Evolutionary conservation across 2,888 invertebrate genomes (phyloP).

Genomic region (Nowickia ferox): DNA sequence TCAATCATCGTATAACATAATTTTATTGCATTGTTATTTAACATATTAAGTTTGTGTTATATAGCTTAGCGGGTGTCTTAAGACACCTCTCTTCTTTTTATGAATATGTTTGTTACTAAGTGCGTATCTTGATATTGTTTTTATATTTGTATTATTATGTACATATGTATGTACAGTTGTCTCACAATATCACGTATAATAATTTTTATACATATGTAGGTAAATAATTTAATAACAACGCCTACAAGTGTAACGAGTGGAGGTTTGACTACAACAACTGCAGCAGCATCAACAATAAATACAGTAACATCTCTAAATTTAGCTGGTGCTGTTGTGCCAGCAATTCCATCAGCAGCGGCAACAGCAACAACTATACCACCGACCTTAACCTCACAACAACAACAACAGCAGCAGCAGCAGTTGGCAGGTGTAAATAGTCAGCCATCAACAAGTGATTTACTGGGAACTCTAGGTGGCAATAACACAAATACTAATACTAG

Average conservation of each 20-base stretch:
- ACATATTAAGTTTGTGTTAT: not conserved
- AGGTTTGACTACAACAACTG: conserved; percentile 71
- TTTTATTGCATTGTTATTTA: not conserved
- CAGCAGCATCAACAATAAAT: conserved; percentile 75
- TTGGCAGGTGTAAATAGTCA: conserved; percentile 62
- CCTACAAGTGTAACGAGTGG: conserved; percentile 66
- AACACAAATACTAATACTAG: conserved; percentile 47
- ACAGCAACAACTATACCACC: conserved; percentile 55
- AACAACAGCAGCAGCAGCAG: conserved; percentile 39
- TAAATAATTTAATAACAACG: conserved; percentile 76
- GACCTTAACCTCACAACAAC: conserved; percentile 64
- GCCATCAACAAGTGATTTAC: conserved; percentile 56
- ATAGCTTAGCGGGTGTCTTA: no score
- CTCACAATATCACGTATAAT: conserved; percentile 49
- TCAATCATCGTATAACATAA: no score
- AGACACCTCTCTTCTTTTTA: not conserved
- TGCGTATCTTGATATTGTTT: conserved; percentile 29
- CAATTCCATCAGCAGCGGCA: conserved; percentile 16
- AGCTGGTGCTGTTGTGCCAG: conserved; percentile 34
- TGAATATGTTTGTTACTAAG: not conserved
- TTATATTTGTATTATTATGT: not conserved
- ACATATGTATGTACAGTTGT: conserved; percentile 1
- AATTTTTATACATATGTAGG: conserved; percentile 75
- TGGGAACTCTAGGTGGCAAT: conserved; percentile 53
- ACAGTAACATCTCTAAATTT: conserved; percentile 60